phyloP scores from a whole-genome alignment of 2,797 vertebrate species.

The Acomys russatus region DNA sequence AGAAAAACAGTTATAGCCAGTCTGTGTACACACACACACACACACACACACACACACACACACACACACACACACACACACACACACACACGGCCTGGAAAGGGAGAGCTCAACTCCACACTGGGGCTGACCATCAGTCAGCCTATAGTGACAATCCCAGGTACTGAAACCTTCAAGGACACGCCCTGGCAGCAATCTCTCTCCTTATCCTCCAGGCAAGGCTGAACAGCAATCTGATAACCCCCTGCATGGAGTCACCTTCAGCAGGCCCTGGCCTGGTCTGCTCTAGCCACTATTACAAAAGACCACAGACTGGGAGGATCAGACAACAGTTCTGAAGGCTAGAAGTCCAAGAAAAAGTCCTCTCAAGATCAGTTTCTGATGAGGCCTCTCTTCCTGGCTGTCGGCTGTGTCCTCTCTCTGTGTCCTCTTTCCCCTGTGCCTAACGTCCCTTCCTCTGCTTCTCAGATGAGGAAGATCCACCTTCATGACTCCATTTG shows the following conservation, averaged over 20 bases:
- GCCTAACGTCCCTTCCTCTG: background rate
- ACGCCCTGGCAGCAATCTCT: accelerated
- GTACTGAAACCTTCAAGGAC: background rate
- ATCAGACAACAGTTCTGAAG: background rate
- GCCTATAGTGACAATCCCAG: background rate
- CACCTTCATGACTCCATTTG: background rate
- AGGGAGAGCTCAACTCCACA: background rate
- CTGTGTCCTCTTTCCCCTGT: background rate
- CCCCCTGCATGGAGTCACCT: background rate
- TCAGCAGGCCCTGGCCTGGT: background rate
- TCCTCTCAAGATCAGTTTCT: background rate
- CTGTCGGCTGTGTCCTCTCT: background rate
- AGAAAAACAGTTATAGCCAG: background rate
- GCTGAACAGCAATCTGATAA: background rate
- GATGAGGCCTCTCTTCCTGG: background rate
- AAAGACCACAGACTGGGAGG: background rate
- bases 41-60: background rate
- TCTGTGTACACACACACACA: background rate
- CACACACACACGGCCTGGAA: background rate
- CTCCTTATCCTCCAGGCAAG: background rate
- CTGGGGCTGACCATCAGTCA: background rate
- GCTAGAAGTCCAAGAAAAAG: background rate
- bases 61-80: background rate
- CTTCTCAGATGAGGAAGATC: background rate
- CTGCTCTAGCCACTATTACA: background rate